These are phyloP conservation scores for Cyclina sinensis DNA, from an alignment of 1,140 invertebrate genomes.

Conservation along the genomic window DNA sequence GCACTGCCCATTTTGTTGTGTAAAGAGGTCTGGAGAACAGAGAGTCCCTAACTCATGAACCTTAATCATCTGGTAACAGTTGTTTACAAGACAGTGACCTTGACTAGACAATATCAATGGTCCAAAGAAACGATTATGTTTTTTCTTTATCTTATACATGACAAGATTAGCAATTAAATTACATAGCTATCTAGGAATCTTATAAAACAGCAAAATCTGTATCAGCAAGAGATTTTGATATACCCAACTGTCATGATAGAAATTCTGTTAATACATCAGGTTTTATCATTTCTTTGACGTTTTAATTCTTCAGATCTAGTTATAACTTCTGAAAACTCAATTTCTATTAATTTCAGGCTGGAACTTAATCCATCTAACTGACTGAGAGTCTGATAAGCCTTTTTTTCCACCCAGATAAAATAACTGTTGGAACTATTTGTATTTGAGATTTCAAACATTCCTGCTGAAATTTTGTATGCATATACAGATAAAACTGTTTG, in stretches of 20 bases:
- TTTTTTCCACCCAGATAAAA: not conserved
- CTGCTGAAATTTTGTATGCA: too few species aligned
- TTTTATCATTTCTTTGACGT: not conserved
- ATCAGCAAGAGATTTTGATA: not conserved
- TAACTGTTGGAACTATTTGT: not conserved
- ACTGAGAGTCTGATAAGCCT: not conserved
- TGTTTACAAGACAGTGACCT: too few species aligned
- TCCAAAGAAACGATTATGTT: too few species aligned
- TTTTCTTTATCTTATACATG: too few species aligned
- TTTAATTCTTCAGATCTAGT: constrained; percentile 11
- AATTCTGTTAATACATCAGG: constrained; percentile 3
- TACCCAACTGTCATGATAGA: not conserved
- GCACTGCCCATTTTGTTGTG: too few species aligned
- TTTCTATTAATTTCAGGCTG: constrained; percentile 18
- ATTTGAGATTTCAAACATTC: not conserved
- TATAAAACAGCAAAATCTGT: not conserved
- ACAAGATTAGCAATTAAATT: too few species aligned
- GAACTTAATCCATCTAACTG: constrained; percentile 10
- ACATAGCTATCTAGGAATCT: too few species aligned
- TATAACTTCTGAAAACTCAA: constrained; percentile 27
- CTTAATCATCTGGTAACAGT: too few species aligned
- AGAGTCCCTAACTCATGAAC: too few species aligned
- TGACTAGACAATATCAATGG: too few species aligned
- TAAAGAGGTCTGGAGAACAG: too few species aligned
- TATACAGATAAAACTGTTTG: too few species aligned